A percentile compares a stretch with the other conserved stretches of the same genome.
Conservation (phyloP, 2,888 invertebrate genomes). For the Pammene fasciana region DNA sequence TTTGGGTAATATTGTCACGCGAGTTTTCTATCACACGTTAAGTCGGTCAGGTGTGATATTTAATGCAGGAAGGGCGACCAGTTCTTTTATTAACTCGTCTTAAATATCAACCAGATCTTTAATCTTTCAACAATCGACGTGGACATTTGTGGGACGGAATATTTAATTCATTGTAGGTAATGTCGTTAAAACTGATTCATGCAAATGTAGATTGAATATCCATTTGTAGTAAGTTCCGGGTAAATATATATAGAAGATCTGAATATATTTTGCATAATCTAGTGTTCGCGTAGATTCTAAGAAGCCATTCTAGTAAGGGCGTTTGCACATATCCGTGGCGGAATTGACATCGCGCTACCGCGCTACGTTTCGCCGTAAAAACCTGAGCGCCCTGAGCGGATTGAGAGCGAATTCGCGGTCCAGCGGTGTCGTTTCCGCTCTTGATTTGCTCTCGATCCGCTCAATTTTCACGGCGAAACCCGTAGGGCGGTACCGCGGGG, state of each 20-base stretch:
- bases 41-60: slow-evolving; percentile 17
- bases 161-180: not conserved
- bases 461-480: too few relatives aligned
- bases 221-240: not conserved
- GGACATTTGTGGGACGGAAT: slow-evolving; percentile 3
- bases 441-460: too few relatives aligned
- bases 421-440: too few relatives aligned
- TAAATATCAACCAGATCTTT: slow-evolving; percentile 15
- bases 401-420: too few relatives aligned
- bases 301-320: too few relatives aligned
- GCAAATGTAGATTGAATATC: not conserved
- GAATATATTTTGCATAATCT: not conserved
- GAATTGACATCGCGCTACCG: too few relatives aligned
- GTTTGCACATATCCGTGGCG: too few relatives aligned
- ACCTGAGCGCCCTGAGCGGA: too few relatives aligned
- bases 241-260: not conserved
- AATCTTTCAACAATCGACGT: not conserved
- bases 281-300: not conserved
- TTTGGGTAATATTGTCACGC: too few relatives aligned
- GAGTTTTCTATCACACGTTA: too few relatives aligned
- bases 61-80: slow-evolving; percentile 3
- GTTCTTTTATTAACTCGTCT: slow-evolving; percentile 4
- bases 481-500: too few relatives aligned
- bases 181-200: not conserved
- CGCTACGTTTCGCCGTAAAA: too few relatives aligned